A percentile compares a stretch with the other conserved stretches of the same genome.
Evolutionary conservation across 2,797 vertebrate species (phyloP).

Genomic region (Eulemur coronatus): DNA sequence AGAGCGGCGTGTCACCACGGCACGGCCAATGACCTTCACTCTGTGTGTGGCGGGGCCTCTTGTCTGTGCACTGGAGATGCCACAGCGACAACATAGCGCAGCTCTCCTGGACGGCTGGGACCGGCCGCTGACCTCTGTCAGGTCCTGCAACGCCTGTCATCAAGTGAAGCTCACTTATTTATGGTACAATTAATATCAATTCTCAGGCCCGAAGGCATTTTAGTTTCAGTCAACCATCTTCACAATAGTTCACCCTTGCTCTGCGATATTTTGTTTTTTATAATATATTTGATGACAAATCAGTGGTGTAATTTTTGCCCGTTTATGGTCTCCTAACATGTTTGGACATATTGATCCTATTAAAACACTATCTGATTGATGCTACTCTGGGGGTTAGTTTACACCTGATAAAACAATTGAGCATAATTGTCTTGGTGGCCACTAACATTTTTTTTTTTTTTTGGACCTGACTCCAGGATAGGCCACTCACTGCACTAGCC

Average conservation of each 20-base stretch:
- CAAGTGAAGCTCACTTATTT: not conserved
- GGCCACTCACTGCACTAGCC: not conserved
- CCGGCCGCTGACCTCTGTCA: rapidly evolving
- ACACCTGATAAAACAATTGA: not conserved
- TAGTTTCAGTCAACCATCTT: not conserved
- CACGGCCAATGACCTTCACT: not conserved
- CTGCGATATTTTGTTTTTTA: not conserved
- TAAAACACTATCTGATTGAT: not conserved
- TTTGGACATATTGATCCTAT: not conserved
- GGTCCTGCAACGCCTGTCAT: rapidly evolving
- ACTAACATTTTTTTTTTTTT: not conserved
- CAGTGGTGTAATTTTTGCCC: not conserved
- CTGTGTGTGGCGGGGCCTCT: too few relatives aligned
- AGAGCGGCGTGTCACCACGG: rapidly evolving
- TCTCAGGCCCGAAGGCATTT: not conserved
- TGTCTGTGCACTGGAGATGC: not conserved
- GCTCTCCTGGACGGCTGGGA: too few relatives aligned
- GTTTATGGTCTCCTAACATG: not conserved
- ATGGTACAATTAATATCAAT: not conserved
- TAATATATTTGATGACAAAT: not conserved
- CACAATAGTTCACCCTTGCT: not conserved
- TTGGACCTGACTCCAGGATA: not conserved
- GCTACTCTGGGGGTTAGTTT: not conserved
- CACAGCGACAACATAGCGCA: rapidly evolving
- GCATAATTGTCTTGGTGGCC: not conserved